Conservation (phyloP, 2,113 vertebrate species). For the Coturnix japonica region DNA sequence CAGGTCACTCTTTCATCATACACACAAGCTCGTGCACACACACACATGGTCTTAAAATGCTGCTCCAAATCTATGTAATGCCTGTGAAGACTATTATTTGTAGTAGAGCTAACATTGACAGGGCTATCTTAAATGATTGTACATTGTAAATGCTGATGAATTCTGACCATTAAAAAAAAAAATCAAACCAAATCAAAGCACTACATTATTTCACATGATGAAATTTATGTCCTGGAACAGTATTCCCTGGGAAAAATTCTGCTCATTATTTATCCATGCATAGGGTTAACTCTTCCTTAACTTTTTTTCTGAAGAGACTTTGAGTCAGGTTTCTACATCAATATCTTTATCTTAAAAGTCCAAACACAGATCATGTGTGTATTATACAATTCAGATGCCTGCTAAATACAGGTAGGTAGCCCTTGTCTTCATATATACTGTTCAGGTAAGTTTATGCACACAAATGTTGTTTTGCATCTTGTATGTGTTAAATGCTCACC, state of each 20-base stretch:
- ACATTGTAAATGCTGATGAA: neutral
- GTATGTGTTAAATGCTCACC: neutral
- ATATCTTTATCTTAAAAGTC: neutral
- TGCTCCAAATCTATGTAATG: neutral
- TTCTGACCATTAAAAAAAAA: constrained; percentile 15
- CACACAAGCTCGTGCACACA: neutral
- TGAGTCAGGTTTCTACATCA: neutral
- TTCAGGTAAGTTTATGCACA: neutral
- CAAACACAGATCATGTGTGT: neutral
- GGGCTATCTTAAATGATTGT: neutral
- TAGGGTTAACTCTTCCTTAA: neutral
- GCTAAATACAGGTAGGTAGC: neutral
- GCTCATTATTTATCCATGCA: neutral
- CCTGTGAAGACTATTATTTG: neutral
- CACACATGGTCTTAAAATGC: neutral
- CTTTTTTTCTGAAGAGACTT: neutral
- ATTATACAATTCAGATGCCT: neutral
- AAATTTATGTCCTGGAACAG: neutral
- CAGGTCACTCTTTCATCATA: neutral
- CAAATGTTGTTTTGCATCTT: neutral
- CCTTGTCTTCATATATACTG: neutral
- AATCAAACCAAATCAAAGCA: neutral
- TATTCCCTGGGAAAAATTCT: neutral
- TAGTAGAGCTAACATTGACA: constrained; percentile 30
- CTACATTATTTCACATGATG: neutral